These are phyloP conservation scores for Ecdyonurus torrentis DNA, from an alignment of 2,888 invertebrate species.

Conservation along the genomic window DNA sequence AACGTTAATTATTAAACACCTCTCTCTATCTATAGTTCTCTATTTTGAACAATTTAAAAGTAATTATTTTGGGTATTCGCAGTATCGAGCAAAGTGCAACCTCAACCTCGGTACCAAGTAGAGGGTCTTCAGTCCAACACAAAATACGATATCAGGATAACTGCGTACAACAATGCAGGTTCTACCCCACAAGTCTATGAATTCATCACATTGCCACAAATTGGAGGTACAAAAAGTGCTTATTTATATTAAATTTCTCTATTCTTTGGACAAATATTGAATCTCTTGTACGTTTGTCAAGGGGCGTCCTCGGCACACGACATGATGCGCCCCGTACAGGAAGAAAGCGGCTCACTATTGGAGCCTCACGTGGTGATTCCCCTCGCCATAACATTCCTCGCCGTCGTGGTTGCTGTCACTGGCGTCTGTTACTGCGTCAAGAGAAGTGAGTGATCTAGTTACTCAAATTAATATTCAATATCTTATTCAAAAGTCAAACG, in stretches of 20 bases:
- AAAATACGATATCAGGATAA: constrained; percentile 34
- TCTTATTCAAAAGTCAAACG: too few species aligned
- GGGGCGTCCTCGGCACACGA: neutral
- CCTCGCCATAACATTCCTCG: constrained; percentile 31
- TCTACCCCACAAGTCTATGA: constrained; percentile 38
- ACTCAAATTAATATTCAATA: too few species aligned
- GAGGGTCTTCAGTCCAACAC: constrained; percentile 33
- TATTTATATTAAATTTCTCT: too few species aligned
- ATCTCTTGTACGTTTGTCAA: too few species aligned
- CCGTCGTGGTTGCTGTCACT: constrained; percentile 34
- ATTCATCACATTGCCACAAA: constrained; percentile 36
- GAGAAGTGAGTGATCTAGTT: constrained; percentile 37
- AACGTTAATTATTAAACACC: too few species aligned
- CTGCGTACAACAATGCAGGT: constrained; percentile 45
- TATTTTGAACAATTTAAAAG: too few species aligned
- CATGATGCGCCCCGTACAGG: neutral
- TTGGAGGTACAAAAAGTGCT: too few species aligned
- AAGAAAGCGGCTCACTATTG: constrained; percentile 23
- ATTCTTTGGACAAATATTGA: too few species aligned
- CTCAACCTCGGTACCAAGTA: constrained; percentile 29
- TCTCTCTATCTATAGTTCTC: too few species aligned
- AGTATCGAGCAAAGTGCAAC: constrained; percentile 33
- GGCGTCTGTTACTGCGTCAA: constrained; percentile 36
- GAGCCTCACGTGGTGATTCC: constrained; percentile 33
- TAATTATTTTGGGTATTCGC: too few species aligned